Evolutionary conservation across 1,140 invertebrate genomes (phyloP), one percentile per base, ranked within the genome.

Genomic region (Propsilocerus akamusi): DNA sequence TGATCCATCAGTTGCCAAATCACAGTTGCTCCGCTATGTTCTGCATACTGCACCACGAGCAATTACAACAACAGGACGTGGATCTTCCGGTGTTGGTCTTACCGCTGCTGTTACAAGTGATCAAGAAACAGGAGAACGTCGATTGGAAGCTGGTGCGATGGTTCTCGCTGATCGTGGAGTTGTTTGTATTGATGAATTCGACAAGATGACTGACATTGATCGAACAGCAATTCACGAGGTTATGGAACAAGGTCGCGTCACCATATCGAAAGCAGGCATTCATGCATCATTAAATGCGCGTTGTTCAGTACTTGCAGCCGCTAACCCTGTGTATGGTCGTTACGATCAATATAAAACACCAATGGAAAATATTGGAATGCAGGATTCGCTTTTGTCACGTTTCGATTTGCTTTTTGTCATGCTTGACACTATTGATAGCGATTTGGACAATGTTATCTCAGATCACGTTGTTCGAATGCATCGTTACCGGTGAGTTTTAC

Each of bases 141-240:
- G 92, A 50, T 64, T 99, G 20, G 96, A 99, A 72, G 96, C 95
- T 5, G 96, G 96, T 59, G 96, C 96, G 53, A 99, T 99, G 96
- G 96, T 99, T n/a, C 64, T 99, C 24, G 96, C 93, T 0, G 96
- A 99, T 70, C 72, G 95, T 49, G 96, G 96, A 22, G 87, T 99
- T 46, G 95, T 99, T 47, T 99, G 96, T 63, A 99, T 99, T 64
- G 97, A 99, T 68, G 96, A 99, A 72, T 99, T 99, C 68, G 96
- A 99, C 70, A 99, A 99, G 72, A 99, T 99, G 97, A 93, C 92
- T n/a, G 97, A 99, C 62, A 90, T 97, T 50, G 96, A 99, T 72
- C 73, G 96, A 58, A 99, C 96, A 12, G 94, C 96, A 22, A 99
- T 99, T 54, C 97, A 99, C 64, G 96, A 99, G 75, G 94, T 98